Evolutionary conservation across 1,140 invertebrate genomes (phyloP).

Genomic region (Heterodera schachtii): DNA sequence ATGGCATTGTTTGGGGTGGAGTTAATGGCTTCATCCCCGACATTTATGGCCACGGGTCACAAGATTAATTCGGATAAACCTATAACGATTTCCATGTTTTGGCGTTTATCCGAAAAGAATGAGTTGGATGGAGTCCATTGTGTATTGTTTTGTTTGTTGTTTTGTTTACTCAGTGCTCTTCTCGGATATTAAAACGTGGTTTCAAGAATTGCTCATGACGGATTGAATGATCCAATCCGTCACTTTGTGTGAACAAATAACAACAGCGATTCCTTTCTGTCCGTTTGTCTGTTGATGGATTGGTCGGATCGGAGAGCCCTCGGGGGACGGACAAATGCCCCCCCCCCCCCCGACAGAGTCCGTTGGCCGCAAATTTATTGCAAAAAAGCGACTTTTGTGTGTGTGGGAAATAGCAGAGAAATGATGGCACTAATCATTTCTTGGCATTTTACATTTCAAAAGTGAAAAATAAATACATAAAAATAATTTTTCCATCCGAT

Average conservation of each 20-base stretch:
- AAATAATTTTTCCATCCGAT: neutral
- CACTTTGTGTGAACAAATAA: neutral
- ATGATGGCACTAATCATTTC: neutral
- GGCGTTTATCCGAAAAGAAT: no score
- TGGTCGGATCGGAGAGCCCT: neutral
- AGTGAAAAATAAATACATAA: neutral
- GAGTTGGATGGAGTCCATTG: no score
- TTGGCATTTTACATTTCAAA: neutral
- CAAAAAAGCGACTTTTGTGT: neutral
- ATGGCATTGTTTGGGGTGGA: no score
- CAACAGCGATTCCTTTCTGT: neutral
- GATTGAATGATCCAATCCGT: neutral
- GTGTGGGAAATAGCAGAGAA: neutral
- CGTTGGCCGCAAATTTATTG: neutral
- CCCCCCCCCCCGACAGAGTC: neutral
- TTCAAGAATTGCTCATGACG: no score
- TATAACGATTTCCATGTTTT: no score
- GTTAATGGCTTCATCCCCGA: no score
- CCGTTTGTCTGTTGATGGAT: neutral
- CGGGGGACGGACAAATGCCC: neutral
- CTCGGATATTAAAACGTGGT: no score
- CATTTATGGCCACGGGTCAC: no score
- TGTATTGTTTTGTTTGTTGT: no score
- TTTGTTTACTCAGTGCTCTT: no score
- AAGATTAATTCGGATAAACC: no score